A percentile compares a stretch with the other conserved stretches of the same genome.
Evolutionary conservation across 2,113 vertebrate species (phyloP).

Genomic region (human (Homo sapiens)): GRCh38 chr2:25316501-25317000

Average conservation of each 20-base stretch:
- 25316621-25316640: background rate
- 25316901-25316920: background rate
- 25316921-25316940: background rate
- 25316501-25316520: background rate
- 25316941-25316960: background rate
- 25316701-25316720: background rate
- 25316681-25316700: accelerated
- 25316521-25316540: background rate
- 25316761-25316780: background rate
- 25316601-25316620: background rate
- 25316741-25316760: background rate
- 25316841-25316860: background rate
- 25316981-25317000: background rate
- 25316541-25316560: background rate
- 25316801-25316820: background rate
- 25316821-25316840: background rate
- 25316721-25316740: background rate
- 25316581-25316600: background rate
- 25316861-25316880: background rate
- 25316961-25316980: background rate
- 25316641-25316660: background rate
- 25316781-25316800: background rate
- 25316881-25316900: background rate
- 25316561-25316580: background rate
- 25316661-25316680: background rate